Evolutionary conservation across 2,113 vertebrate genomes (phyloP).

Genomic region (Apteryx mantelli): DNA sequence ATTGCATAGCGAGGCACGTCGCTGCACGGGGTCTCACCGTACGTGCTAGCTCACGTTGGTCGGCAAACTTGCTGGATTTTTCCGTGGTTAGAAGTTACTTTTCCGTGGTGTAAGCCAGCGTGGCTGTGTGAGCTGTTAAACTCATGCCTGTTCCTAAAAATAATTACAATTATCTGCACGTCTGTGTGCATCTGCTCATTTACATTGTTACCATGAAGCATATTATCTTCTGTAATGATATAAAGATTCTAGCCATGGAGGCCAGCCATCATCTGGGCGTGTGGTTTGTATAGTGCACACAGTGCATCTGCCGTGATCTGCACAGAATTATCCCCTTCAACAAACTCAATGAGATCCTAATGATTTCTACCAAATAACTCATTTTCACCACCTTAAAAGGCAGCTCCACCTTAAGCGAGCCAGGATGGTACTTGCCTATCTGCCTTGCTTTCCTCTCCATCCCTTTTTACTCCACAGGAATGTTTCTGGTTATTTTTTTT

Average conservation of each 20-base stretch:
- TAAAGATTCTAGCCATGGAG: not conserved
- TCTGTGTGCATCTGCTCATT: not conserved
- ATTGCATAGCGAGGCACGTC: accelerated
- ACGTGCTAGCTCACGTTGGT: accelerated
- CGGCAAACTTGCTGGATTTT: accelerated
- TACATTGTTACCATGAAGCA: not conserved
- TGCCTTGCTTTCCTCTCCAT: not conserved
- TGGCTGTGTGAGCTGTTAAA: not conserved
- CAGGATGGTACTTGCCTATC: not conserved
- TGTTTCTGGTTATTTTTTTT: not conserved
- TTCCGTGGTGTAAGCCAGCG: accelerated
- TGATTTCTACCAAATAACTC: not conserved
- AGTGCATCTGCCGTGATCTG: accelerated
- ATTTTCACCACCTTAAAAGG: not conserved
- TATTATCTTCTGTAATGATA: accelerated
- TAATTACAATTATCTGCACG: accelerated
- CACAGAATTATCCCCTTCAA: not conserved
- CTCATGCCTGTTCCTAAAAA: not conserved
- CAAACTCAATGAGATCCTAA: accelerated
- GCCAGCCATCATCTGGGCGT: not conserved
- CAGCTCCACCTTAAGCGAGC: not conserved
- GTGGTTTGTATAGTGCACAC: accelerated
- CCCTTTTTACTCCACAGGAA: not conserved
- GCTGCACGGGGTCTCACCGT: accelerated
- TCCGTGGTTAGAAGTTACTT: accelerated